phyloP scores from a whole-genome alignment of 1,140 invertebrate species.

The Drosophila micromelanica region DNA sequence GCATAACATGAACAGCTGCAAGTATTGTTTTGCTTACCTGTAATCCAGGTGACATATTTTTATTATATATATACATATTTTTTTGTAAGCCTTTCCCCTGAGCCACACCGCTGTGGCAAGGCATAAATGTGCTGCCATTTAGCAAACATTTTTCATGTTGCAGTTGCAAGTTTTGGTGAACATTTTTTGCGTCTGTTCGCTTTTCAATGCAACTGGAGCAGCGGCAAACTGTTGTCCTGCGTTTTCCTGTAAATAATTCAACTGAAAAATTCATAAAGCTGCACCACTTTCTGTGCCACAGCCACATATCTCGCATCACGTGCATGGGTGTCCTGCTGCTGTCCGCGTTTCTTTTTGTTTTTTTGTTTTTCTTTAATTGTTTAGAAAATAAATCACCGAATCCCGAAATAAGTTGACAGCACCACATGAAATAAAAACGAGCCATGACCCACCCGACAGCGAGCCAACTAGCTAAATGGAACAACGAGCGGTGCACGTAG shows the following conservation, averaged over 20 bases:
- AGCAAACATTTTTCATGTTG: slow-evolving; percentile 50
- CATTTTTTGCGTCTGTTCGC: slow-evolving; percentile 21
- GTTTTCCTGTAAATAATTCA: slow-evolving; percentile 74
- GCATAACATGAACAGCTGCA: slow-evolving; percentile 32
- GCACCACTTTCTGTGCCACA: slow-evolving; percentile 27
- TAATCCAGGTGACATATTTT: slow-evolving; percentile 35
- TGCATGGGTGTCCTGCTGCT: slow-evolving; percentile 13
- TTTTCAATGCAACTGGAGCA: slow-evolving; percentile 40
- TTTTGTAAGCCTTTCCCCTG: slow-evolving; percentile 14
- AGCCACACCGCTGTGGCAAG: slow-evolving; percentile 16
- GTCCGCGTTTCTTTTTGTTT: slow-evolving; percentile 8
- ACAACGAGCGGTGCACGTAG: slow-evolving; percentile 30
- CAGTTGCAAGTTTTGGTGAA: slow-evolving; percentile 33
- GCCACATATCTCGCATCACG: neutral
- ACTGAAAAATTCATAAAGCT: slow-evolving; percentile 75
- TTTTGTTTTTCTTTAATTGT: slow-evolving; percentile 75
- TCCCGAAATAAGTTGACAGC: slow-evolving; percentile 74
- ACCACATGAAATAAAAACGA: slow-evolving; percentile 72
- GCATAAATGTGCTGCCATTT: slow-evolving; percentile 48
- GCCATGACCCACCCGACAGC: neutral
- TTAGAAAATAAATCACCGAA: slow-evolving; percentile 77
- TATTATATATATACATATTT: slow-evolving; percentile 1
- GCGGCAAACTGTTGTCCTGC: slow-evolving; percentile 53
- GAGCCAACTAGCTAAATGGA: slow-evolving; percentile 54
- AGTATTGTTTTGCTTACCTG: slow-evolving; percentile 20